Conservation (phyloP, 1,140 invertebrate species). For the Leguminivora glycinivorella region DNA sequence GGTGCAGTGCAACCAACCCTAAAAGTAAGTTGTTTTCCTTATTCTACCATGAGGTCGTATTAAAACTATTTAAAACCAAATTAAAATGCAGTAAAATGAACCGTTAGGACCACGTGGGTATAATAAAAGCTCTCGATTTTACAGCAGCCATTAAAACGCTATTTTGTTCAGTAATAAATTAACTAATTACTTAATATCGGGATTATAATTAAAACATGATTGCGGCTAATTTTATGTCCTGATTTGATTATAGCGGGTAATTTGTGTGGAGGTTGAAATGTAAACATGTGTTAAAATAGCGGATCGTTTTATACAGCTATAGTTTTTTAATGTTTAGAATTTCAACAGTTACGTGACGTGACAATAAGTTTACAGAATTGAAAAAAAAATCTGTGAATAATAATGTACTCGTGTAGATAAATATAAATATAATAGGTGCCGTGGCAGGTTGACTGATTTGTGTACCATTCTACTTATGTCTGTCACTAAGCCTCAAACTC, state of each 20-base stretch:
- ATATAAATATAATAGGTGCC: no score
- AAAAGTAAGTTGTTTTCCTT: not conserved
- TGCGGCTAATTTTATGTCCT: conserved; percentile 3
- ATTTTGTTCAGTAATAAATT: conserved; percentile 12
- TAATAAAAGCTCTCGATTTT: conserved; percentile 5
- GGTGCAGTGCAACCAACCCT: no score
- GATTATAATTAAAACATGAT: conserved; percentile 15
- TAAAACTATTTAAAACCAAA: not conserved
- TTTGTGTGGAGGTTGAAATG: not conserved
- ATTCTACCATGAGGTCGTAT: not conserved
- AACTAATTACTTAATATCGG: conserved; percentile 15
- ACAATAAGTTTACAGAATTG: no score
- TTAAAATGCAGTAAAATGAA: not conserved
- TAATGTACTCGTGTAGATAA: no score
- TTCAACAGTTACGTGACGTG: no score
- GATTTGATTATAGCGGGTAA: not conserved
- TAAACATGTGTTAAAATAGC: not conserved
- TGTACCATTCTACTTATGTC: no score
- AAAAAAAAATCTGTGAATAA: no score
- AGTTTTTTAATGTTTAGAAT: no score
- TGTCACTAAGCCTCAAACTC: no score
- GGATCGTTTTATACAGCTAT: no score
- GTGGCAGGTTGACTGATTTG: no score
- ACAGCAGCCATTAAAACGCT: conserved; percentile 10
- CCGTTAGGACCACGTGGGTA: conserved; percentile 16